These are phyloP conservation scores for Zoroaster sp. DNA, from an alignment of 53 echinoderm and acorn worm species.

Conservation along the genomic window DNA sequence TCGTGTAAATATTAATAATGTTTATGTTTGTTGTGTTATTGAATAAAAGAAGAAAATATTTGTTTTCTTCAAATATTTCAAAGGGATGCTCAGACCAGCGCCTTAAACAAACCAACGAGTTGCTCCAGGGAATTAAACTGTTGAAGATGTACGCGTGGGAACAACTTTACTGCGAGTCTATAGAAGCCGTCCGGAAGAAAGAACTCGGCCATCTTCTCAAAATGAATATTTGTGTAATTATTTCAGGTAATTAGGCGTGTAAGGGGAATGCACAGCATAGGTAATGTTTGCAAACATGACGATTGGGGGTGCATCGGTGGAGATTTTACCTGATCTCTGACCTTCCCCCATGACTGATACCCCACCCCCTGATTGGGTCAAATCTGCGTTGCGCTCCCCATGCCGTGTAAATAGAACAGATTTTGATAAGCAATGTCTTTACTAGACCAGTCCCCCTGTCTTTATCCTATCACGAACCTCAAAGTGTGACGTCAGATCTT, in stretches of 20 bases:
- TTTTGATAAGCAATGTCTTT: no score
- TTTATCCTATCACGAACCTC: no score
- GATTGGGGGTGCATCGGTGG: no score
- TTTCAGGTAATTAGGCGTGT: conserved; percentile 36
- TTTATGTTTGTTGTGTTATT: not conserved
- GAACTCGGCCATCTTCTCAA: conserved; percentile 58
- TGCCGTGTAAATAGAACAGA: no score
- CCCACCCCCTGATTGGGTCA: no score
- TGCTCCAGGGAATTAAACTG: conserved; percentile 82
- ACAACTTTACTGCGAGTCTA: conserved; percentile 61
- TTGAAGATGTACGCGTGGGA: conserved; percentile 87
- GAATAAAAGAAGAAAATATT: not conserved
- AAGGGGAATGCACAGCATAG: not conserved
- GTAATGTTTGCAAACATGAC: not conserved
- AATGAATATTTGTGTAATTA: conserved; percentile 48
- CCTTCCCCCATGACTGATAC: no score
- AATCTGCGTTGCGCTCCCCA: no score
- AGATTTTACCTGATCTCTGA: no score
- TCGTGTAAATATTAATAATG: no score
- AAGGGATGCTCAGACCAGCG: conserved; percentile 72
- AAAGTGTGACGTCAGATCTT: no score
- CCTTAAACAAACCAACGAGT: conserved; percentile 75
- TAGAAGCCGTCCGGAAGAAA: conserved; percentile 59
- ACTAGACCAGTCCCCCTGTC: no score
- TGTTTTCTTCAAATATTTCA: not conserved